These are phyloP conservation scores for Temnothorax ravouxi DNA, from an alignment of 2,888 invertebrate genomes.

Conservation along the genomic window DNA sequence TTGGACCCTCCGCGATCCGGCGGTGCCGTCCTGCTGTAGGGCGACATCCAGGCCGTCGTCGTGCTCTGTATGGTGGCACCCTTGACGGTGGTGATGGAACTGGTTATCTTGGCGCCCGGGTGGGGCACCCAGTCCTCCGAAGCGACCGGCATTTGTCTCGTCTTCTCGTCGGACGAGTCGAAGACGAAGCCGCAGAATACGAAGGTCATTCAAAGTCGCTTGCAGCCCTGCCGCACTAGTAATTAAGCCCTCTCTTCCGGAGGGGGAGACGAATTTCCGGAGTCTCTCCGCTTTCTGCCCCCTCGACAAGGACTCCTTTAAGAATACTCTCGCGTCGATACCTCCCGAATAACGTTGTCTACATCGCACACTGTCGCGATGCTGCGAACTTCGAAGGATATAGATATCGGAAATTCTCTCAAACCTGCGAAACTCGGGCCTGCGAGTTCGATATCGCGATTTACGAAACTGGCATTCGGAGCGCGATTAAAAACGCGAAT, in stretches of 20 bases:
- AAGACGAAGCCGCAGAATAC: constrained; percentile 83
- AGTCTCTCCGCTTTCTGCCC: background rate
- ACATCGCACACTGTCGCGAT: background rate
- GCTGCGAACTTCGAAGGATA: background rate
- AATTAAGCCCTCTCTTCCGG: constrained; percentile 41
- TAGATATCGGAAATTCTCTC: background rate
- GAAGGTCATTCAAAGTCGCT: constrained; percentile 82
- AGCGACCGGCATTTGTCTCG: constrained; percentile 82
- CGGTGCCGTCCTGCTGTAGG: constrained; percentile 77
- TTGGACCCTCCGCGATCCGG: constrained; percentile 72
- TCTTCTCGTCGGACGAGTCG: constrained; percentile 83
- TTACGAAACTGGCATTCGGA: background rate
- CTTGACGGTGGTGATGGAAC: constrained; percentile 81
- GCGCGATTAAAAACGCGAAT: background rate
- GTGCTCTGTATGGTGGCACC: constrained; percentile 80
- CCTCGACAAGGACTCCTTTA: background rate
- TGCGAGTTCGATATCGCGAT: constrained; percentile 2
- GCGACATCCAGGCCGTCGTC: constrained; percentile 83
- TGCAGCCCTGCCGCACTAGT: constrained; percentile 42
- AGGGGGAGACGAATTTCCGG: background rate
- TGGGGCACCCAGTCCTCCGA: constrained; percentile 82
- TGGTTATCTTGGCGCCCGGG: constrained; percentile 81
- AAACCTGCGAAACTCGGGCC: background rate
- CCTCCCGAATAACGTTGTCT: background rate
- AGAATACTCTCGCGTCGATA: background rate